Evolutionary conservation across 2,888 invertebrate species (phyloP), one percentile per base, ranked within the genome.

Genomic region (Spisula subtruncata): DNA sequence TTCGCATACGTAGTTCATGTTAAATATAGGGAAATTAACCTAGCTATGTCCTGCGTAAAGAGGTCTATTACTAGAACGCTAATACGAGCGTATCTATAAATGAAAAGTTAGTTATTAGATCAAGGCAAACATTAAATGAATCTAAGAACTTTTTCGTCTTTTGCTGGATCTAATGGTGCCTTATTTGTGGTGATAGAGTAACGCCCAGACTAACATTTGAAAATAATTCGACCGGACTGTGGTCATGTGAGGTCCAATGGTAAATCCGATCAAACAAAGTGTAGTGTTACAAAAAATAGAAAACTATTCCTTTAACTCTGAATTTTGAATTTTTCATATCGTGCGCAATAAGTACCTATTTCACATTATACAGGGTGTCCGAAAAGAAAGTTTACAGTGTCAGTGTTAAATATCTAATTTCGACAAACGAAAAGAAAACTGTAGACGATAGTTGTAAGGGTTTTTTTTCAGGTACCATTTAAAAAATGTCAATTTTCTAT

Each of bases 1-100:
- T 32, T 25, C 75, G 25, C 75, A 75, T 25, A 75, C 75, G 75
- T 75, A 32, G n/a, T 75, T 75, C 75, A 32, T 75, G 75, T 75
- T 75, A 75, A 35, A 75, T 75, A 35, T 32, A 75, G 75, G 32
- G 75, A 75, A 75, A 32, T 32, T 75, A 35, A 75, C 18, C 0
- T 18, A 5, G 35, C 75, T 35, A 75, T 35, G 75, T 18, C 18
- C 32, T 35, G 0, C 16, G 32, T 18, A 32, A 32, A 32, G 75
- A 75, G 18, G 75, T 75, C 12, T 32, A 16, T 12, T 32, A 75
- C 16, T 12, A 32, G 41, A 0, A 32, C 75, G 16, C 51, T 51
- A 51, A 51, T 51, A n/a, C n/a, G n/a, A n/a, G n/a, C n/a, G n/a
- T n/a, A 51, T 51, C 51, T 51, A 51, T 75, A 75, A 75, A 75